phyloP scores from a whole-genome alignment of 2,888 invertebrate species.

The Heliconius ismenius region DNA sequence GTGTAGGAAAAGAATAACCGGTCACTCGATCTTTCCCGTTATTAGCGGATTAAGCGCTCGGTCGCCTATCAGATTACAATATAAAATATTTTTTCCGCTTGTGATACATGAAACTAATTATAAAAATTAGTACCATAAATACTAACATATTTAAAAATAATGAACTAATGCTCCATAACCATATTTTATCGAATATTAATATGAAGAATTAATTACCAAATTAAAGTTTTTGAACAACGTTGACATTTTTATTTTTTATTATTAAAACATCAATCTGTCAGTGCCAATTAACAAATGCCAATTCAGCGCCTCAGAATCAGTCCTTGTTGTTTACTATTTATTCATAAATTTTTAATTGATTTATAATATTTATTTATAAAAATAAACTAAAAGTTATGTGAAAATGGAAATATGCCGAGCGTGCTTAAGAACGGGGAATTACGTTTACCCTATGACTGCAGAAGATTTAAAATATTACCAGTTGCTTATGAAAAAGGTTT shows the following conservation, averaged over 20 bases:
- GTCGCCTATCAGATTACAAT: too few species aligned
- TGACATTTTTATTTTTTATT: background rate
- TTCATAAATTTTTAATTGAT: background rate
- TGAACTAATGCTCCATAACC: too few species aligned
- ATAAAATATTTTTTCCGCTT: too few species aligned
- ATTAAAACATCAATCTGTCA: constrained; percentile 6
- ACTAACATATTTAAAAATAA: too few species aligned
- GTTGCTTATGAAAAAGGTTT: constrained; percentile 53
- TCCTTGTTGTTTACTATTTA: constrained; percentile 12
- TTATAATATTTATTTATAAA: background rate
- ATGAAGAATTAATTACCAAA: too few species aligned
- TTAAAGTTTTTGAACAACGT: background rate
- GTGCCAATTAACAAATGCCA: background rate
- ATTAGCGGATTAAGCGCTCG: too few species aligned
- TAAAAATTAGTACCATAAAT: too few species aligned
- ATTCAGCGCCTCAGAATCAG: background rate
- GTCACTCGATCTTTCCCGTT: too few species aligned
- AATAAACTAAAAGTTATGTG: background rate
- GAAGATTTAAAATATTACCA: constrained; percentile 52
- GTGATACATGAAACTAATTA: too few species aligned
- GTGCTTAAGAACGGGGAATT: constrained; percentile 52
- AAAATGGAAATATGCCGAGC: constrained; percentile 49
- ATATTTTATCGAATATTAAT: background rate
- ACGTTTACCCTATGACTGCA: constrained; percentile 51
- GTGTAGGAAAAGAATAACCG: too few species aligned